phyloP scores from a whole-genome alignment of 1,140 invertebrate genomes.

The Drosophila arawakana region DNA sequence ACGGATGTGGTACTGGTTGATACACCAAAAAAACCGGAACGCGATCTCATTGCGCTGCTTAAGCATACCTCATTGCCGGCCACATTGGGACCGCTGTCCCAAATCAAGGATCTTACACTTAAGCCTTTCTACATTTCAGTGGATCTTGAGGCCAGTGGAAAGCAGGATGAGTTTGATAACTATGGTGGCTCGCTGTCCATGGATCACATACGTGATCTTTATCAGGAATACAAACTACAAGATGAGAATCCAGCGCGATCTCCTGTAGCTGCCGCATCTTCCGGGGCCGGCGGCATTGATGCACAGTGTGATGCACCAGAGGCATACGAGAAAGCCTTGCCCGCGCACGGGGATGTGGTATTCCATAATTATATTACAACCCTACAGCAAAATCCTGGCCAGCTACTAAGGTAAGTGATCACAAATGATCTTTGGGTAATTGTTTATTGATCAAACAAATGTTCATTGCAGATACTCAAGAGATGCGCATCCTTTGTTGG shows the following conservation, averaged over 20 bases:
- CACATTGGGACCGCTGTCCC: conserved; percentile 59
- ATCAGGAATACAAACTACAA: conserved; percentile 87
- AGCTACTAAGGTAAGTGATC: conserved; percentile 88
- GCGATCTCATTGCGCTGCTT: conserved; percentile 87
- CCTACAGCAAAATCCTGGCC: conserved; percentile 91
- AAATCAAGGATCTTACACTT: conserved; percentile 75
- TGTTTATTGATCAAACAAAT: conserved; percentile 40
- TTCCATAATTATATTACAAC: conserved; percentile 92
- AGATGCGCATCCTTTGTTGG: conserved; percentile 88
- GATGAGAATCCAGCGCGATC: conserved; percentile 85
- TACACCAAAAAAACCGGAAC: conserved; percentile 88
- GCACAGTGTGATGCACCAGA: conserved; percentile 85
- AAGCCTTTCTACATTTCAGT: conserved; percentile 87
- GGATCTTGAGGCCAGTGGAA: conserved; percentile 85
- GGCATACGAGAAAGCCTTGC: conserved; percentile 91
- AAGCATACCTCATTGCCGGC: conserved; percentile 84
- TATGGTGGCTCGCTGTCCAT: conserved; percentile 70
- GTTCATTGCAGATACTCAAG: conserved; percentile 87
- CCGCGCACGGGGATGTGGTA: conserved; percentile 91
- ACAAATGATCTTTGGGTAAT: background rate
- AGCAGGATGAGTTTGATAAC: conserved; percentile 65
- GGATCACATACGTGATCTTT: conserved; percentile 88
- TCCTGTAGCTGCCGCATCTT: conserved; percentile 43
- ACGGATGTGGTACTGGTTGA: conserved; percentile 89
- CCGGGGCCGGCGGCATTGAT: conserved; percentile 55